A percentile compares a stretch with the other conserved stretches of the same genome.
phyloP scores from a whole-genome alignment of 2,113 vertebrate genomes.

The Daphoenositta chrysoptera region DNA sequence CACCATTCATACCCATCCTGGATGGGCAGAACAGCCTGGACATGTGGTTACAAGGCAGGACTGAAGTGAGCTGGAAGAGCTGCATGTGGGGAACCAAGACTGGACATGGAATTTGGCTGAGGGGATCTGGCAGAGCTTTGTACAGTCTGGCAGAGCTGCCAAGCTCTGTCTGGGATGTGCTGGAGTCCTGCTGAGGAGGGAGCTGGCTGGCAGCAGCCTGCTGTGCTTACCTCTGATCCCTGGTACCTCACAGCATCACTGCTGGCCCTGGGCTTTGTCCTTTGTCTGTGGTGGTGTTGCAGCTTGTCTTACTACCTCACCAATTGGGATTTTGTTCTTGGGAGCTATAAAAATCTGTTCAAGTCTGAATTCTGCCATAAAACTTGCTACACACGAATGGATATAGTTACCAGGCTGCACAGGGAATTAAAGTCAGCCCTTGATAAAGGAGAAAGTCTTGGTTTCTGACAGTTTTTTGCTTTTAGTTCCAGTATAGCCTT shows the following conservation, averaged over 20 bases:
- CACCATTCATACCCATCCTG: background rate
- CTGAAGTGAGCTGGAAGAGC: background rate
- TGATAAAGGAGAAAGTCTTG: background rate
- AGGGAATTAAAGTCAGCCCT: background rate
- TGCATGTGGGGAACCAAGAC: background rate
- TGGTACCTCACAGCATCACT: background rate
- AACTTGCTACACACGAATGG: background rate
- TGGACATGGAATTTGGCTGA: background rate
- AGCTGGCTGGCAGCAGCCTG: background rate
- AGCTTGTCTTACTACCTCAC: background rate
- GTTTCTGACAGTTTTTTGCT: background rate
- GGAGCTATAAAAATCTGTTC: background rate
- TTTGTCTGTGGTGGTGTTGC: background rate
- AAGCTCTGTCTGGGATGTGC: background rate
- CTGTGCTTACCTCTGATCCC: background rate
- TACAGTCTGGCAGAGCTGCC: background rate
- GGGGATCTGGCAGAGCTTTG: background rate
- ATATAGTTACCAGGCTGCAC: background rate
- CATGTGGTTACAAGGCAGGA: background rate
- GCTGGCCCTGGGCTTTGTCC: background rate
- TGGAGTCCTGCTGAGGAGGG: background rate
- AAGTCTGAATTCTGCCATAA: background rate
- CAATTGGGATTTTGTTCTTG: background rate
- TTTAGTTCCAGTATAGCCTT: background rate
- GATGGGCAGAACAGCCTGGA: background rate